Evolutionary conservation across 1,140 invertebrate species (phyloP), one percentile per base, ranked within the genome.

Genomic region (Oreohelix idahoensis): DNA sequence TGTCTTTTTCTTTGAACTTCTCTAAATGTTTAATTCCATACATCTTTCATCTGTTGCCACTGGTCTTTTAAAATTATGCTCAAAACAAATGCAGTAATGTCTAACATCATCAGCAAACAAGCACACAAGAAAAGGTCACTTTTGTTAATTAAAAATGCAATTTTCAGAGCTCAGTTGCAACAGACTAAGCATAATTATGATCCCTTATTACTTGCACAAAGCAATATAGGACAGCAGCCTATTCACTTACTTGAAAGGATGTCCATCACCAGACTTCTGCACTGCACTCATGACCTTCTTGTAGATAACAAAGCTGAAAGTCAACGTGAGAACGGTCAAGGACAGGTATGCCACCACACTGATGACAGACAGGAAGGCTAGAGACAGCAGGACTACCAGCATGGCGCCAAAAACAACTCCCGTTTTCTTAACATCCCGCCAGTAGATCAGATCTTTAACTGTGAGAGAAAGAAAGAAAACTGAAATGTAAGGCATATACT

Each of bases 171-270:
- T n/a, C n/a, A n/a, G n/a, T n/a, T n/a, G n/a, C n/a, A n/a, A n/a
- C n/a, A n/a, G n/a, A n/a, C n/a, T n/a, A n/a, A n/a, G n/a, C n/a
- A n/a, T n/a, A n/a, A n/a, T n/a, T n/a, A n/a, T n/a, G n/a, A n/a
- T n/a, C n/a, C n/a, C n/a, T n/a, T n/a, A n/a, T n/a, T n/a, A n/a
- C n/a, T n/a, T n/a, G n/a, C n/a, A n/a, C n/a, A n/a, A n/a, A n/a
- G n/a, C n/a, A n/a, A n/a, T n/a, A n/a, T n/a, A n/a, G n/a, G n/a
- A n/a, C n/a, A n/a, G n/a, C n/a, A n/a, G n/a, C n/a, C n/a, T n/a
- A n/a, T n/a, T n/a, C n/a, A n/a, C 95, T 95, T 92, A 98, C 97
- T 98, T 97, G 95, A 99, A 99, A 82, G 98, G 98, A 93, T 99
- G 97, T 91, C 97, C 97, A 91, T 98, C 97, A 88, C 96, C 96